Evolutionary conservation across 2,797 vertebrate species (phyloP), one percentile per base, ranked within the genome.

Genomic region (Melanotaenia trifasciata): DNA sequence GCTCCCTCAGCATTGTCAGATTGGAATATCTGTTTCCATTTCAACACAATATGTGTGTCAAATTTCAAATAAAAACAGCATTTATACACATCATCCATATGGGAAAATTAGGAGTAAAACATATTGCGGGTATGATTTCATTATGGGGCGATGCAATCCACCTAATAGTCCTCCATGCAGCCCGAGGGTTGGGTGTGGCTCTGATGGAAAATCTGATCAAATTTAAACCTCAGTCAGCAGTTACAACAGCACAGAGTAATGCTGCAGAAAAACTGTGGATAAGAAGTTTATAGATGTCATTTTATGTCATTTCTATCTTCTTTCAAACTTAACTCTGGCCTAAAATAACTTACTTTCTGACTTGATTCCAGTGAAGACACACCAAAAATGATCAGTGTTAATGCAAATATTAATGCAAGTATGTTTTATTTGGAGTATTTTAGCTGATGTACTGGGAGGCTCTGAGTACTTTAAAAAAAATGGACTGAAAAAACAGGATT

Each of bases 21-120:
- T 32, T 74, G 38, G 59, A 72, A 77, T 83, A 77, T 87, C 81
- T 76, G 64, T 54, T 84, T 56, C 63, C 20, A 50, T 70, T 67
- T 79, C 60, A 59, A 71, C 9, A 24, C 26, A 54, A 68, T 35
- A n/a, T 72, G 59, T 75, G 79, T 71, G 56, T 84, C 61, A 26
- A 50, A 30, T 87, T 87, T 87, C 78, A 74, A 24, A 71, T 65
- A 57, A 58, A 86, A 64, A 16, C 57, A 30, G 3, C 16, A 28
- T 84, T 63, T 64, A 61, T 30, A 70, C 67, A 33, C 63, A 30
- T 35, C 32, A 45, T 12, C 70, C 24, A 53, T 40, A 57, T 53
- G 26, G 50, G 10, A 67, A 66, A 61, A 40, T 24, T 65, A 0
- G 14, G n/a, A 66, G 36, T 57, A 56, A 56, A 60, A 67, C 11